Conservation (phyloP, 2,797 vertebrate genomes). For the Gila robusta region DNA sequence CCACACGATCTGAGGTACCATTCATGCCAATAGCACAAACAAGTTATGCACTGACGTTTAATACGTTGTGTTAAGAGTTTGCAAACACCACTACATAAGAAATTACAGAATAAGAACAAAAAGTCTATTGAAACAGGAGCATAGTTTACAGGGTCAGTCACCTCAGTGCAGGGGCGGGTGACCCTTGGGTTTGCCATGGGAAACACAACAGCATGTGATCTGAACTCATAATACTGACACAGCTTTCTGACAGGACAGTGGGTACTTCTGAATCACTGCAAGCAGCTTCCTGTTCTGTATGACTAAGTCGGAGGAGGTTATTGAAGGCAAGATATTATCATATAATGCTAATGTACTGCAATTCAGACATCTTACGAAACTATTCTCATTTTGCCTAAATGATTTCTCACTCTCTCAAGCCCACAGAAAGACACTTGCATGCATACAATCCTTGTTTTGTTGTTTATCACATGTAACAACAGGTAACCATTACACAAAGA, state of each 20-base stretch:
- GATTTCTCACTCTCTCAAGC: not conserved
- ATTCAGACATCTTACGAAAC: slow-evolving; percentile 14
- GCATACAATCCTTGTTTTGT: slow-evolving; percentile 4
- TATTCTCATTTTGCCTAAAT: not conserved
- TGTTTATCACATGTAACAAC: slow-evolving; percentile 7
- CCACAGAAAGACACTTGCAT: slow-evolving; percentile 21
- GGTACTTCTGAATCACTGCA: slow-evolving; percentile 36
- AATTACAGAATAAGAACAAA: slow-evolving; percentile 30
- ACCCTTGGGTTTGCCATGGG: slow-evolving; percentile 35
- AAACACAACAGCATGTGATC: slow-evolving; percentile 55
- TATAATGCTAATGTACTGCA: slow-evolving; percentile 16
- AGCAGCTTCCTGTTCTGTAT: slow-evolving; percentile 42
- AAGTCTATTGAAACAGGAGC: not conserved
- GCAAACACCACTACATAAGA: not conserved
- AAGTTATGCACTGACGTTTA: not conserved
- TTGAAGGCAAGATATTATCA: slow-evolving; percentile 15
- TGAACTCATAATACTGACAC: slow-evolving; percentile 39
- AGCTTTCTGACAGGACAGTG: slow-evolving; percentile 43
- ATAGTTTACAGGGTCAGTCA: slow-evolving; percentile 17
- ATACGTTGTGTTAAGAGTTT: not conserved
- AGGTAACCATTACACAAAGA: slow-evolving; percentile 9
- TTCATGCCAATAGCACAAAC: slow-evolving; percentile 1
- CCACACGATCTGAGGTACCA: not conserved
- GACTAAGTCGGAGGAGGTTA: slow-evolving; percentile 24
- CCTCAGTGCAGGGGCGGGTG: slow-evolving; percentile 13